Conservation (phyloP, 2,113 vertebrate species). For the Hyperopisus bebe region DNA sequence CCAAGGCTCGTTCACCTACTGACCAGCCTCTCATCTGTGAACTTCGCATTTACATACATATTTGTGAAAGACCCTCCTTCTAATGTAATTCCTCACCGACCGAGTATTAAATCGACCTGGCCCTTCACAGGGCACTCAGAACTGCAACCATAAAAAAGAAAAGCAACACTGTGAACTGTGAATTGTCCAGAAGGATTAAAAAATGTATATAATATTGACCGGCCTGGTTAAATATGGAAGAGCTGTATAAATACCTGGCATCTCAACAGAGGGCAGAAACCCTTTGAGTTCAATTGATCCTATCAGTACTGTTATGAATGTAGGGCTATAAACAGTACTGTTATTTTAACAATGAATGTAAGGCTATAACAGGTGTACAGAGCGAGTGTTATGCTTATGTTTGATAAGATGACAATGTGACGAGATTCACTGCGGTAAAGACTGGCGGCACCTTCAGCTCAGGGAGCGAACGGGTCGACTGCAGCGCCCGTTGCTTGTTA, state of each 20-base stretch:
- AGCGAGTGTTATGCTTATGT: not conserved
- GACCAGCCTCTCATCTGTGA: not conserved
- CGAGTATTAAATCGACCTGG: not conserved
- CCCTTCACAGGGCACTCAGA: not conserved
- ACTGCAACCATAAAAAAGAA: not conserved
- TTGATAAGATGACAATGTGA: not conserved
- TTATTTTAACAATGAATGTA: not conserved
- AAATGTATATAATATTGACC: not conserved
- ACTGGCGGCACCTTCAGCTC: not conserved
- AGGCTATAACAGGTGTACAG: not conserved
- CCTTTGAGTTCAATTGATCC: not conserved
- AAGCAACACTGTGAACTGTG: not conserved
- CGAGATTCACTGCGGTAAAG: not conserved
- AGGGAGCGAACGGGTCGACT: not conserved
- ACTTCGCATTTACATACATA: not conserved
- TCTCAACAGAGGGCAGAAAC: not conserved
- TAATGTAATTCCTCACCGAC: not conserved
- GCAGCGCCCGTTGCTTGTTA: not conserved
- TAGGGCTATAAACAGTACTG: not conserved
- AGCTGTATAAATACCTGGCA: not conserved
- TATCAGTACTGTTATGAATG: not conserved
- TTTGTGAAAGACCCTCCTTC: not conserved
- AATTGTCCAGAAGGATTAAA: not conserved
- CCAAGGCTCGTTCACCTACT: not conserved
- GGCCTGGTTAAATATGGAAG: not conserved